Evolutionary conservation across 2,113 vertebrate genomes (phyloP), one percentile per base, ranked within the genome.

Genomic region (Catagonus wagneri): DNA sequence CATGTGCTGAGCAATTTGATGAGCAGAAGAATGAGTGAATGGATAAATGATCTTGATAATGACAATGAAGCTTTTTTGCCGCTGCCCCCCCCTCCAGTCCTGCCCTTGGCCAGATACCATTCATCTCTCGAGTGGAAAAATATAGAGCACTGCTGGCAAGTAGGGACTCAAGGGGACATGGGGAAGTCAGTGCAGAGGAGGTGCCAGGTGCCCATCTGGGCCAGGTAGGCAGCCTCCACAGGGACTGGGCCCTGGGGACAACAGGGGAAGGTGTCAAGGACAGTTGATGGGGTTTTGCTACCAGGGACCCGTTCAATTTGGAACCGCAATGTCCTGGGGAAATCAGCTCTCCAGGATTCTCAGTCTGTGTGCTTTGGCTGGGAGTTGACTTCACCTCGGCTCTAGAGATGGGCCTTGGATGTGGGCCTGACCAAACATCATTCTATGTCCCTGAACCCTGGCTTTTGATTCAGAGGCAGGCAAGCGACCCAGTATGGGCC

Each of bases 361-460:
- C 29, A 14, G 11, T 8, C 34, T 0, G 0, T 3, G 29, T 25
- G 83, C 61, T 90, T 71, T 34, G 13, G 9, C 22, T 69, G 19
- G 23, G 32, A 63, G 29, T 15, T 69, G 50, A 74, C 19, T 93
- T 83, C 36, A 66, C 44, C 32, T 44, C 19, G 36, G 56, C 71
- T n/a, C 44, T 66, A 13, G 50, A 84, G 52, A 68, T 27, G 36
- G 34, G 19, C 23, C 50, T 19, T 81, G 71, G 61, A 63, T 17
- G 25, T 1, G 0, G 65, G 50, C 16, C 61, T 6, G 34, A 39
- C 22, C 3, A 5, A 32, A n/a, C 4, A 25, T 36, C 19, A 69
- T 13, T 36, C 27, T 13, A 2, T 27, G 52, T 36, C 52, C 32
- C 34, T 20, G n/a, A 52, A 63, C 4, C 56, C n/a, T 19, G 54